Base-by-base conservation (phyloP, 2,113 vertebrate species). In the Hassar affinis region DNA sequence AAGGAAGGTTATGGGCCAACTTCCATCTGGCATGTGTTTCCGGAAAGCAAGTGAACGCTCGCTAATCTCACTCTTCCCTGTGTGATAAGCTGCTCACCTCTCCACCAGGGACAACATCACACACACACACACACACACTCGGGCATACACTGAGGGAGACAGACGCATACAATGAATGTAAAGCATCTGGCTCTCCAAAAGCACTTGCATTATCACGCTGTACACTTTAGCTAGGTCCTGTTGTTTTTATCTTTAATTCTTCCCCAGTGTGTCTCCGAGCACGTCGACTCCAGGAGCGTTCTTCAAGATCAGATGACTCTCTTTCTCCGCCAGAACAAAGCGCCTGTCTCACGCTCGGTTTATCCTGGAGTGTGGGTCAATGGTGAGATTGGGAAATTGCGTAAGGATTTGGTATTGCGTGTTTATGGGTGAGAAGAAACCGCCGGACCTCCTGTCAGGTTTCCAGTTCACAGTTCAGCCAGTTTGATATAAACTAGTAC, bases 51-150 rank as follows among this genome's bases (percentile, higher is more conserved):
- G 82, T 79, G 82, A 84, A 82, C 74, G 54, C 49, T 84, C 61
- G 83, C 59, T 87, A 87, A 87, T 87, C 86, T 85, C 83, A 83
- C 80, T 85, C 80, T 87, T 83, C 80, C 80, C 86, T 83, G 79
- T 42, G 77, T 85, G 86, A 85, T 87, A 87, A 87, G 83, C 86
- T 68, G 80, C 79, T 87, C 86, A 82, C 83, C 86, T 83, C 80
- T 83, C 86, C 74, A 38, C 30, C 77, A 77, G 57, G 49, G 66
- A 84, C 68, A 87, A 84, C 78, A 77, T 79, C 75, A 81, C 64
- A 51, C 83, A 80, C 83, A 79, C 77, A 78, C 64, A 78, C 74
- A 56, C 57, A 59, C 77, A 80, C 78, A 57, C 75, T 74, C n/a
- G n/a, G n/a, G n/a, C n/a, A n/a, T n/a, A n/a, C n/a, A n/a, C n/a